phyloP scores from a whole-genome alignment of 2,888 invertebrate genomes.

The Ochropacha duplaris region DNA sequence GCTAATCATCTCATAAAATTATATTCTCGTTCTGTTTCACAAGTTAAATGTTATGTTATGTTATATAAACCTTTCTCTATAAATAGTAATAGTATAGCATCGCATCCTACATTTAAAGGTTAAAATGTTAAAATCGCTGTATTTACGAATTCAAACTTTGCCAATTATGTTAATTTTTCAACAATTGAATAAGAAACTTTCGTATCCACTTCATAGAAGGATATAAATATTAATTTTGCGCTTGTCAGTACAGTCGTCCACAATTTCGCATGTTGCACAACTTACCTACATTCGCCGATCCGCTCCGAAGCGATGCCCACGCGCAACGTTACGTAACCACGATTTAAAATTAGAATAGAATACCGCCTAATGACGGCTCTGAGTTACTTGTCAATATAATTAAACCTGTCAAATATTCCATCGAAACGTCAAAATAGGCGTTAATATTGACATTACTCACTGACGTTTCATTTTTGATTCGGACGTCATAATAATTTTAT shows the following conservation, averaged over 20 bases:
- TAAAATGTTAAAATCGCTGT: too few relatives aligned
- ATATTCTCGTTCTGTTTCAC: neutral
- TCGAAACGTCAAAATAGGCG: constrained; percentile 21
- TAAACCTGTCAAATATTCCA: constrained; percentile 30
- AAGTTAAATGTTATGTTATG: neutral
- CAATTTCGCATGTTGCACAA: constrained; percentile 57
- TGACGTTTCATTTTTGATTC: too few relatives aligned
- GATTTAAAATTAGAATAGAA: constrained; percentile 63
- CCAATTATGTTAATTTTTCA: too few relatives aligned
- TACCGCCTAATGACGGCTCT: constrained; percentile 41
- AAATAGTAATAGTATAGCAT: neutral
- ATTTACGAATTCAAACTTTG: too few relatives aligned
- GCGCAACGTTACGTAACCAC: constrained; percentile 49
- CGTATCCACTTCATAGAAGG: too few relatives aligned
- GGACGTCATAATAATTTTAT: too few relatives aligned
- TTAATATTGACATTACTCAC: constrained; percentile 16
- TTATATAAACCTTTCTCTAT: neutral
- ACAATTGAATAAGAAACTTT: too few relatives aligned
- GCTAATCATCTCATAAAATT: neutral
- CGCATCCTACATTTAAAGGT: too few relatives aligned
- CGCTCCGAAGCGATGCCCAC: constrained; percentile 24
- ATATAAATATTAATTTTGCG: constrained; percentile 15
- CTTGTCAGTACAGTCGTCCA: constrained; percentile 22
- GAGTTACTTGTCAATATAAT: constrained; percentile 42
- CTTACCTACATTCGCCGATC: constrained; percentile 29